These are phyloP conservation scores for Rhopalosiphum nymphaeae DNA, from an alignment of 2,888 invertebrate genomes.

Conservation along the genomic window DNA sequence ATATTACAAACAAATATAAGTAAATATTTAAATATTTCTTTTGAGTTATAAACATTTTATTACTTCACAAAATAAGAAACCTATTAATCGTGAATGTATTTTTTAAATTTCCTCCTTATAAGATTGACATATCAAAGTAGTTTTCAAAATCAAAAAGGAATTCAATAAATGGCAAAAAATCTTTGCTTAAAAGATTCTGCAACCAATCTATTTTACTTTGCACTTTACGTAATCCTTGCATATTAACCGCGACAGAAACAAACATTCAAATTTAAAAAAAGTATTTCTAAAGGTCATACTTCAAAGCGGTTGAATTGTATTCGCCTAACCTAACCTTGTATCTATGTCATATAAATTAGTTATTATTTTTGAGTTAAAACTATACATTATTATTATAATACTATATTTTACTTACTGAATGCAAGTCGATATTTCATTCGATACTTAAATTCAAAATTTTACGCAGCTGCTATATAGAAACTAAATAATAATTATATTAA, in stretches of 20 bases:
- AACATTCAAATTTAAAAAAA: background rate
- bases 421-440: too few relatives aligned
- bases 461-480: too few relatives aligned
- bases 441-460: too few relatives aligned
- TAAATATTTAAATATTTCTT: background rate
- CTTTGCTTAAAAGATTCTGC: background rate
- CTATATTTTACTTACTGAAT: too few relatives aligned
- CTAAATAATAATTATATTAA: too few relatives aligned
- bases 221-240: background rate
- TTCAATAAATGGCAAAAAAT: background rate
- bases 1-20: background rate
- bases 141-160: slow-evolving; percentile 2
- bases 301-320: background rate
- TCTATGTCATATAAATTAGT: background rate
- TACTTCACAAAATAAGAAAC: background rate
- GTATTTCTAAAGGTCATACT: background rate
- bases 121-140: background rate
- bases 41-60: background rate
- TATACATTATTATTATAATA: background rate
- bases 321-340: background rate
- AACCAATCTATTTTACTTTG: background rate
- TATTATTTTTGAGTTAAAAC: background rate
- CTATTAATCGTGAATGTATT: background rate
- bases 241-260: background rate
- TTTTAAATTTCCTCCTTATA: background rate